These are phyloP conservation scores for Andrena minutula DNA, from an alignment of 2,888 invertebrate genomes.

Conservation along the genomic window DNA sequence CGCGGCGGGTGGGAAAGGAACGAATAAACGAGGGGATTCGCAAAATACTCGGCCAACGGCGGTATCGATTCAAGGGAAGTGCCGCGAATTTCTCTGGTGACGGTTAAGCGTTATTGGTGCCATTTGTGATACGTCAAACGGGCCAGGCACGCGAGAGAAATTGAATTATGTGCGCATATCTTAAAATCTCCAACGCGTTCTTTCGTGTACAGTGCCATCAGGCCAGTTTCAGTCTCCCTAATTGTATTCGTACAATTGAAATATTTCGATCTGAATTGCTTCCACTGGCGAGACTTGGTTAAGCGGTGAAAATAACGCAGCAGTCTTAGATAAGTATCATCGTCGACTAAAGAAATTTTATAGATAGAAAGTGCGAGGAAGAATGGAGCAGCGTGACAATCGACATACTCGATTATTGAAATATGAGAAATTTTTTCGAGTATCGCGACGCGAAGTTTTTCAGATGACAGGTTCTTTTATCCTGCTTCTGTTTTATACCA, in stretches of 20 bases:
- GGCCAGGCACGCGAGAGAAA: constrained; percentile 24
- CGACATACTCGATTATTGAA: not conserved
- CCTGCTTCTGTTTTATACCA: too few relatives aligned
- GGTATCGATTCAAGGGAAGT: constrained; percentile 44
- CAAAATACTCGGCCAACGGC: constrained; percentile 31
- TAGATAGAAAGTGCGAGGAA: too few relatives aligned
- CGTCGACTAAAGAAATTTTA: too few relatives aligned
- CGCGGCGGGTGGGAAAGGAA: constrained; percentile 11
- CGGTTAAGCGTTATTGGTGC: constrained; percentile 37
- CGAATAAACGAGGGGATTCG: constrained; percentile 46
- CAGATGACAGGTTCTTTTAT: not conserved
- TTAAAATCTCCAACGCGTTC: constrained; percentile 18
- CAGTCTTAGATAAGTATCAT: too few relatives aligned
- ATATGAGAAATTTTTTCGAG: not conserved
- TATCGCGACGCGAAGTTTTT: not conserved
- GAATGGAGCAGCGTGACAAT: too few relatives aligned
- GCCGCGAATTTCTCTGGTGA: constrained; percentile 51
- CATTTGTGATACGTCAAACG: constrained; percentile 48
- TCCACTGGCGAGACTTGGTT: not conserved
- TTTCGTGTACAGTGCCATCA: not conserved
- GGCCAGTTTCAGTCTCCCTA: not conserved
- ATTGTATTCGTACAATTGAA: not conserved
- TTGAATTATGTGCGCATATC: constrained; percentile 40
- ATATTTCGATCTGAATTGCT: not conserved
- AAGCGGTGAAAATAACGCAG: not conserved